Conservation (phyloP, 2,888 invertebrate species). For the Melanargia galathea region DNA sequence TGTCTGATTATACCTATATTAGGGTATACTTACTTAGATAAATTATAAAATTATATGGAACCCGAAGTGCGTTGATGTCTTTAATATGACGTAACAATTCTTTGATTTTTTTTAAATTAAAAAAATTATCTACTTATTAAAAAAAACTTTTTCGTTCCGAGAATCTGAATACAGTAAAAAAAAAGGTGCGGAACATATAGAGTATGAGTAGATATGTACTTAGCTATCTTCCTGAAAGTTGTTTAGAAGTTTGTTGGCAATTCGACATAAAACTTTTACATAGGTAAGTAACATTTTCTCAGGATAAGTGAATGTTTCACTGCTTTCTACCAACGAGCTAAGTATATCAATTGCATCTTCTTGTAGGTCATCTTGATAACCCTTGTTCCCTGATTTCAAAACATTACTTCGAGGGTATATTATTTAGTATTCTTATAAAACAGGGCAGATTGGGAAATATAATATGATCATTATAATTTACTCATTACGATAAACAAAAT, state of each 20-base stretch:
- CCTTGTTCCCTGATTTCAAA: not conserved
- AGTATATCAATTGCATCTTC: no score
- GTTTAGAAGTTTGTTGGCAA: not conserved
- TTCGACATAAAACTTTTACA: not conserved
- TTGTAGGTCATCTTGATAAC: no score
- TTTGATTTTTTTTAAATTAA: not conserved
- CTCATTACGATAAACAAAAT: no score
- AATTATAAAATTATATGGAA: not conserved
- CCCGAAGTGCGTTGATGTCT: slow-evolving; percentile 12
- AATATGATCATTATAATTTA: no score
- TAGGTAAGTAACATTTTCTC: not conserved
- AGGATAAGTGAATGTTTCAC: not conserved
- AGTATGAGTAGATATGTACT: no score
- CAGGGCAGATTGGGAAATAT: no score
- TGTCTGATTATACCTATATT: no score
- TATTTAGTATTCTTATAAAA: not conserved
- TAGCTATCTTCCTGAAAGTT: no score
- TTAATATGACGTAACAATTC: not conserved
- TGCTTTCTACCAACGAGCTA: not conserved
- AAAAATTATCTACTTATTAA: not conserved
- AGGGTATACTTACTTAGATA: not conserved
- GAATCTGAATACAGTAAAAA: not conserved
- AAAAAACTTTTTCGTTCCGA: not conserved
- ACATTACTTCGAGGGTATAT: not conserved
- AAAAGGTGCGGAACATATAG: no score